Evolutionary conservation across 2,888 invertebrate species (phyloP), one percentile per base, ranked within the genome.

Genomic region (Coenonympha arcania): DNA sequence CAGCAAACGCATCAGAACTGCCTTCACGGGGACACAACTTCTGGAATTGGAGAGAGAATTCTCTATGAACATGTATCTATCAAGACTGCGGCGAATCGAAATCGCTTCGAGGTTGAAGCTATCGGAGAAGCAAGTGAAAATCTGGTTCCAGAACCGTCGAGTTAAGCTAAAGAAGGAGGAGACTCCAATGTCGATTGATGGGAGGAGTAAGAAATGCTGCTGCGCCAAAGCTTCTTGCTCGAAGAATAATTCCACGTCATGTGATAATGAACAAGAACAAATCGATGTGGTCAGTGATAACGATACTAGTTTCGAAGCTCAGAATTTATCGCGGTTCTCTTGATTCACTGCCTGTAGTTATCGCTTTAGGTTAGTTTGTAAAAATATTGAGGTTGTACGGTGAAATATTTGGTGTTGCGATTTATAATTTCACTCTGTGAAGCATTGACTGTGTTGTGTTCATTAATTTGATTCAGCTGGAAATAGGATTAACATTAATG

Each of bases 71-170:
- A 96, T 95, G 91, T 98, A 98, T 69, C 81, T 98, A 26, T 95
- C 96, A 0, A 88, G 97, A 33, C 76, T 97, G 59, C 88, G 97
- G 44, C 88, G 97, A 50, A 97, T 98, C 59, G 96, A 98, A 79
- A 97, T 98, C 47, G 97, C 98, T 3, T 95, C 95, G 20, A 91
- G 93, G 58, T 78, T 97, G 53, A 90, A 93, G 43, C 80, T 98
- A 0, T 95, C 95, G 0, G 98, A 98, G 77, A 98, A 97, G 69
- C 97, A 97, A 84, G 96, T 97, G 57, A 97, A 95, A 76, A 95
- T 95, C 60, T 95, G 96, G 97, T 97, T 97, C 79, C 95, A 97
- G 74, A 97, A 97, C 76, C 89, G 96, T 4, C 88, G 96, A 2
- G 97, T 97, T 0, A 97, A 97, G 74, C 90, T 95, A 78, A 97